Percentiles rank a stretch among this genome's conserved stretches.
Conservation (phyloP, 2,797 vertebrate species). For the Otus scops region DNA sequence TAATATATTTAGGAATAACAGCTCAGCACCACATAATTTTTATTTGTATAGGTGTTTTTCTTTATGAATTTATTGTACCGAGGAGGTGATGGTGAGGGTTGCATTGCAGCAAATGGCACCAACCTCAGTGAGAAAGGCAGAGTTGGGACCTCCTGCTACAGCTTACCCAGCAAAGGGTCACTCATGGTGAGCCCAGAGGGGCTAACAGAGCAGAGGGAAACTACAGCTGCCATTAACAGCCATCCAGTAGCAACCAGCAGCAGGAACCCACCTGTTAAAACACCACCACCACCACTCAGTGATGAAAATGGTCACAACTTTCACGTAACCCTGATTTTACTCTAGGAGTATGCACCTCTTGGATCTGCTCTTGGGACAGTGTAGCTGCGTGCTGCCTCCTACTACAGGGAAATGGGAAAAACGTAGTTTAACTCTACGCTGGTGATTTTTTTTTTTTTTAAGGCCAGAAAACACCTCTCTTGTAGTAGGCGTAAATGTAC, state of each 20-base stretch:
- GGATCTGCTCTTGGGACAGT: background rate
- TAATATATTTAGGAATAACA: background rate
- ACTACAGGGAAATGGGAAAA: background rate
- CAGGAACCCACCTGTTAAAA: background rate
- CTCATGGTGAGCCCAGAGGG: fast-evolving
- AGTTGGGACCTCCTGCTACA: background rate
- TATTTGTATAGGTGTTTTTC: background rate
- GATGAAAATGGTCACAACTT: background rate
- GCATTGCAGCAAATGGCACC: background rate
- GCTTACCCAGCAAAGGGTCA: background rate
- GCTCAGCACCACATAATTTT: background rate
- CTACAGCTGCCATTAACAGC: background rate
- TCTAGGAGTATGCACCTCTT: background rate
- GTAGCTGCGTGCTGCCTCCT: background rate
- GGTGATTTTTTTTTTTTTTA: background rate
- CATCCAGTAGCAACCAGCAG: background rate
- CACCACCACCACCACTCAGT: background rate
- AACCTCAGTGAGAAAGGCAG: background rate
- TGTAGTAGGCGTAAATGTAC: background rate
- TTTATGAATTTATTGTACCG: background rate
- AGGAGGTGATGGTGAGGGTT: background rate
- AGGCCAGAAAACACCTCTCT: background rate
- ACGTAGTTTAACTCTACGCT: background rate
- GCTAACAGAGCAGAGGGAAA: background rate
- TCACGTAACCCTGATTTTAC: background rate